Conservation (phyloP, 2,888 invertebrate genomes). For the Diarsia rubi region DNA sequence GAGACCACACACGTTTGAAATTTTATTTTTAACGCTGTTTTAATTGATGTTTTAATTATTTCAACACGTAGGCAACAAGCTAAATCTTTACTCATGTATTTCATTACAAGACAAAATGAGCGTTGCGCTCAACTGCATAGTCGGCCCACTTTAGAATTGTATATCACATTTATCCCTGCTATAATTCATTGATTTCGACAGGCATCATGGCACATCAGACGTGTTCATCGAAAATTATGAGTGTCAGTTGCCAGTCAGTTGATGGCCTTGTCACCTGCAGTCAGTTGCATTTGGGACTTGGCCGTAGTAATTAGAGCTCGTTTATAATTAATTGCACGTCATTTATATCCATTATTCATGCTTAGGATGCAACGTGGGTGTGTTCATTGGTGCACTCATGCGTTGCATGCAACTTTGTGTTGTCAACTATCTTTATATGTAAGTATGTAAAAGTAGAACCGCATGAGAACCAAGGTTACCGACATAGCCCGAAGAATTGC, state of each 20-base stretch:
- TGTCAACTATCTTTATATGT: conserved; percentile 11
- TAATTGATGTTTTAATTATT: conserved; percentile 23
- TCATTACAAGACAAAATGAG: conserved; percentile 26
- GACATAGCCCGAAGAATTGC: too few species aligned
- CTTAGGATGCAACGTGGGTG: conserved; percentile 54
- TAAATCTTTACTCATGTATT: conserved; percentile 27
- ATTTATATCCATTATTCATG: conserved; percentile 63
- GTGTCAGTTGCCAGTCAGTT: conserved; percentile 65
- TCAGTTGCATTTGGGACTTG: conserved; percentile 71
- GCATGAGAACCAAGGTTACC: too few species aligned
- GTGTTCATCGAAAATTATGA: conserved; percentile 66
- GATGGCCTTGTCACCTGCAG: conserved; percentile 73
- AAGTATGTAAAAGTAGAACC: too few species aligned
- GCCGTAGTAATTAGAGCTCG: conserved; percentile 71
- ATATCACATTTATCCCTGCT: conserved; percentile 32
- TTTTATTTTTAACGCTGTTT: conserved; percentile 16
- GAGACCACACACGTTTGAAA: conserved; percentile 13
- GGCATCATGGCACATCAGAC: conserved; percentile 43
- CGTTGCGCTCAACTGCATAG: conserved; percentile 21
- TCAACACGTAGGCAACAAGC: conserved; percentile 4
- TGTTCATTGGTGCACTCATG: conserved; percentile 49
- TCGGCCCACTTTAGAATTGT: conserved; percentile 43
- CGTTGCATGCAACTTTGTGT: conserved; percentile 40
- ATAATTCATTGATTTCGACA: conserved; percentile 56
- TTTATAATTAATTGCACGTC: conserved; percentile 70